Evolutionary conservation across 2,113 vertebrate species (phyloP).

Genomic region (Prinia subflava): DNA sequence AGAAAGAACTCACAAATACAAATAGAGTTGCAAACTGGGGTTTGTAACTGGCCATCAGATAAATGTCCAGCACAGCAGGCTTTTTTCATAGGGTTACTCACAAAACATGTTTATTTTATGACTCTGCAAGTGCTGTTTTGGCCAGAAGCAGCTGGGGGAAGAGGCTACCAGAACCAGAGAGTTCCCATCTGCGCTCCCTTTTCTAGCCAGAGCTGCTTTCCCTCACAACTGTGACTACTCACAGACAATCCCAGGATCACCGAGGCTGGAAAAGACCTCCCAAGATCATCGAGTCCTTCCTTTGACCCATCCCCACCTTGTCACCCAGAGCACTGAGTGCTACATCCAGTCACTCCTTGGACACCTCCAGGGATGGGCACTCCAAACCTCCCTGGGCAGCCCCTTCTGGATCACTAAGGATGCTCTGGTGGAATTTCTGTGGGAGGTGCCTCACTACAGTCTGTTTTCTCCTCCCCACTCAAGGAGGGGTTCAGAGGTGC

Average conservation of each 20-base stretch:
- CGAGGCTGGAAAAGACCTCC: neutral
- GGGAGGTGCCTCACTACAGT: neutral
- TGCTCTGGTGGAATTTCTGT: neutral
- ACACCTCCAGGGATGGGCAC: neutral
- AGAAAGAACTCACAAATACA: neutral
- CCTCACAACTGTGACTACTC: neutral
- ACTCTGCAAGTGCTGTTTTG: neutral
- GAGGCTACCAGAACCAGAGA: neutral
- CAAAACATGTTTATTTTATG: neutral
- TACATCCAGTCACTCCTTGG: fast-evolving
- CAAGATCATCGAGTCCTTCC: neutral
- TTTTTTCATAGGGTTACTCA: neutral
- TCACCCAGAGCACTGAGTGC: neutral
- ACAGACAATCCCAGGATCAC: neutral
- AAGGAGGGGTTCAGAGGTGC: neutral
- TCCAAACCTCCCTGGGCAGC: neutral
- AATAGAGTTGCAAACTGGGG: neutral
- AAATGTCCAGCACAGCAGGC: neutral
- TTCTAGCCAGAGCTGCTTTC: neutral
- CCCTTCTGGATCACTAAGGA: neutral
- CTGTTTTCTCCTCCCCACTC: neutral
- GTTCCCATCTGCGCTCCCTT: neutral
- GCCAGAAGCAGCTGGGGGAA: neutral
- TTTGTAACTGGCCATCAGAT: neutral
- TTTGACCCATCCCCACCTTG: neutral